Base-by-base conservation (phyloP, 2,113 vertebrate species). In the Bostrychus sinensis region DNA sequence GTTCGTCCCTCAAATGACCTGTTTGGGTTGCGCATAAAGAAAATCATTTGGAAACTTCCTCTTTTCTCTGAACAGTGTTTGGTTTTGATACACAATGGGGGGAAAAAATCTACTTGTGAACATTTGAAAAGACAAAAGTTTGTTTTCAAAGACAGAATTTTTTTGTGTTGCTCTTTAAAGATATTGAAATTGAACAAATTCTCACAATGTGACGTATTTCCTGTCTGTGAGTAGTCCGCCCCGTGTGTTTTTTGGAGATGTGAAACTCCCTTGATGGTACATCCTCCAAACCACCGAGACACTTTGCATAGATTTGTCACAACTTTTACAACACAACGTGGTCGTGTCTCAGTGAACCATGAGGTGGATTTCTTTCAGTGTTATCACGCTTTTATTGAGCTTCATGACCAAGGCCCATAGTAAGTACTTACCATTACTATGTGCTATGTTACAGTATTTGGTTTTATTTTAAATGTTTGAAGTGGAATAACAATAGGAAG, bases 291-390 rank as follows among this genome's bases (percentile, higher is more conserved):
- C 2, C 4, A 59, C 46, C 26, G 43, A 7, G 19, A 9, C 0
- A 0, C 11, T 32, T 5, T 22, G 3, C 3, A 5, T 17, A n/a
- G n/a, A n/a, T n/a, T n/a, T n/a, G n/a, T n/a, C n/a, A 1, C 1
- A 2, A 1, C 30, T 8, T n/a, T 12, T 2, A 13, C 0, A 32
- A 2, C 30, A 32, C 1, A 32, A 14, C 54, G 16, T 4, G 9
- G 9, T 4, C 30, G 13, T 17, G 32, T 25, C 11, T 7, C 14
- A 9, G 10, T 1, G 2, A 30, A 34, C n/a, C 42, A 63, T 1
- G 5, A 83, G 77, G 81, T 63, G 78, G 73, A 82, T 62, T 43
- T 17, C 14, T 32, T 0, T 39, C 20, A 30, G 13, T 17, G 3
- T 81, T 2, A 0, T 83, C 17, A 37, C 50, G 5, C 13, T 71